Evolutionary conservation across 2,797 vertebrate species (phyloP).

Genomic region (Simalia tracyae): DNA sequence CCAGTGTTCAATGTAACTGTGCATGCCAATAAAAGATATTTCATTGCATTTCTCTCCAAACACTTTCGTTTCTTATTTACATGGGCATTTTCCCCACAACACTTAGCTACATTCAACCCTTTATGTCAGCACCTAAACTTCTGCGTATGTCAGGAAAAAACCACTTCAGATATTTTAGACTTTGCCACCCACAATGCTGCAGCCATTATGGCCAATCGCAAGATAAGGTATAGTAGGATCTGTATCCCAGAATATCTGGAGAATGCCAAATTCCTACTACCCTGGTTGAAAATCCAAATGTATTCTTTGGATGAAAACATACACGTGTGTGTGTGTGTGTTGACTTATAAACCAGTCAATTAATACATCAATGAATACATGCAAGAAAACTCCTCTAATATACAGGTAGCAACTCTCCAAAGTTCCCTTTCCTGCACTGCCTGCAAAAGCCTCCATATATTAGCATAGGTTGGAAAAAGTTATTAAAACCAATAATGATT

Average conservation of each 20-base stretch:
- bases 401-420: not conserved
- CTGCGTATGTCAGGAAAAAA: too few species aligned
- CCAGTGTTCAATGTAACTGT: not conserved
- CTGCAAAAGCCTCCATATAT: not conserved
- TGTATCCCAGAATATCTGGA: too few species aligned
- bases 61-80: not conserved
- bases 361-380: not conserved
- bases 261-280: too few species aligned
- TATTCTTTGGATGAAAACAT: too few species aligned
- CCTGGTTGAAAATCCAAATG: too few species aligned
- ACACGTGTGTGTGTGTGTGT: too few species aligned
- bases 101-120: too few species aligned
- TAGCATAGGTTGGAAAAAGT: not conserved
- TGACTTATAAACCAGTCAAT: not conserved
- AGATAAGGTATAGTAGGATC: too few species aligned
- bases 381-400: not conserved
- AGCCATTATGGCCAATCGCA: too few species aligned
- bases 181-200: too few species aligned
- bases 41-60: not conserved
- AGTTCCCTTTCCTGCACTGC: not conserved
- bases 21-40: not conserved
- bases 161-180: too few species aligned
- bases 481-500: not conserved
- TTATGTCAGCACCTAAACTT: too few species aligned
- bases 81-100: not conserved